A percentile compares a stretch with the other conserved stretches of the same genome.
Evolutionary conservation across 2,113 vertebrate genomes (phyloP).

Genomic region (Pan troglodytes): NHGRI_mPanTro3-v2.1_pri NC_072407.2:22160501-22161000

Average conservation of each 20-base stretch:
- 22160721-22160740: not conserved
- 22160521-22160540: not conserved
- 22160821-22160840: constrained; percentile 97
- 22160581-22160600: not conserved
- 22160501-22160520: not conserved
- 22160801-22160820: not conserved
- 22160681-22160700: not conserved
- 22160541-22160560: not conserved
- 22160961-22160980: not conserved
- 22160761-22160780: not conserved
- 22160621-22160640: not conserved
- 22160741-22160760: not conserved
- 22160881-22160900: constrained; percentile 84
- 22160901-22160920: constrained; percentile 68
- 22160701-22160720: not conserved
- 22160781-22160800: not conserved
- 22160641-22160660: not conserved
- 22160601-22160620: not conserved
- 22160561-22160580: not conserved
- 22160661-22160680: not conserved
- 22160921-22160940: constrained; percentile 85
- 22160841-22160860: constrained; percentile 98
- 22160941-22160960: constrained; percentile 75
- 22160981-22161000: not conserved
- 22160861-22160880: constrained; percentile 94